Evolutionary conservation across 2,797 vertebrate genomes (phyloP), one percentile per base, ranked within the genome.

Genomic region (Hippocampus kuda): DNA sequence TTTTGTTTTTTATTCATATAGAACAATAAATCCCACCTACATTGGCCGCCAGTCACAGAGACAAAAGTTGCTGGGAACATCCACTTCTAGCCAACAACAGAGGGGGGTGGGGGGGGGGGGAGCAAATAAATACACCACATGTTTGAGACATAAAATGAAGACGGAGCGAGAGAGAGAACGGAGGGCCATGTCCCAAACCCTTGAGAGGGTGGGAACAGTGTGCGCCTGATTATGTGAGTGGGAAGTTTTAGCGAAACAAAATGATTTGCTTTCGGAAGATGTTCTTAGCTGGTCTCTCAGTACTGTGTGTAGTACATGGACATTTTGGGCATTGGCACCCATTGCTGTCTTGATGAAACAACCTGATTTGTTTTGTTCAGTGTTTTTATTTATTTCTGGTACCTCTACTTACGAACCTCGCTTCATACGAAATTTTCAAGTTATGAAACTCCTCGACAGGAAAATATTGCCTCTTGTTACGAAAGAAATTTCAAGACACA

Each of bases 91-190:
- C 81, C 85, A 89, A 81, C 79, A 86, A 77, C 66, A 73, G 71
- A 16, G 7, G 16, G 22, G 61, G 10, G 5, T 24, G 10, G 15
- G 11, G 18, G 8, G 5, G 10, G 15, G 11, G 18, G 8, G 5
- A 27, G 46, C 80, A 69, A 86, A 87, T 79, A 87, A 86, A 82
- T 77, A 75, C 73, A 68, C 77, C 85, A 81, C 75, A 81, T 85
- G 84, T 82, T 79, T 56, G 54, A 68, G 69, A 30, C 7, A 54
- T 49, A 74, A 27, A 67, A 48, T 48, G 65, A 54, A 64, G 30
- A 13, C 66, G 70, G 75, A 59, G 38, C 68, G 62, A 79, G 66
- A 69, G 68, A 27, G 49, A 44, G 65, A 75, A 79, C 7, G 34
- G 62, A 73, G 85, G 81, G 85, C 84, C 76, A 78, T 84, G 26